phyloP scores from a whole-genome alignment of 2,113 vertebrate genomes.

The Ranitomeya variabilis region DNA sequence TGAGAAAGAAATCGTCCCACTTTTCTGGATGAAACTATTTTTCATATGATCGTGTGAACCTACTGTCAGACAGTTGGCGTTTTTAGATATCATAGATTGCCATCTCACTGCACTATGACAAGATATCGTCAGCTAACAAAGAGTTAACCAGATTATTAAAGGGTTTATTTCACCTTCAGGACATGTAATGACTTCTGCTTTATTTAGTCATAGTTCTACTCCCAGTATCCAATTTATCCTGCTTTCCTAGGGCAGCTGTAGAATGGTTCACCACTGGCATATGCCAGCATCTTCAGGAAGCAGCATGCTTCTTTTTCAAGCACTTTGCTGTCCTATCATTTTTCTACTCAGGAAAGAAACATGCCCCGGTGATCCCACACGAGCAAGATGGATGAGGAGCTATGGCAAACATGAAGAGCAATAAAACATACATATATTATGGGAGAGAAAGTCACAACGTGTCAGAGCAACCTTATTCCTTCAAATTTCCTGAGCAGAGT shows the following conservation, averaged over 20 bases:
- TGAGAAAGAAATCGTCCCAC: no score
- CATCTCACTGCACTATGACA: background rate
- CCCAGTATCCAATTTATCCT: conserved; percentile 34
- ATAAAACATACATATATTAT: conserved; percentile 49
- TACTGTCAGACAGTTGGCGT: no score
- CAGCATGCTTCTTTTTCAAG: conserved; percentile 7
- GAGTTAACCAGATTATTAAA: conserved; percentile 12
- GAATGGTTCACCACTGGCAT: background rate
- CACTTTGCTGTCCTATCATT: conserved; percentile 7
- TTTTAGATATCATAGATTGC: background rate
- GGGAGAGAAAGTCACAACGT: conserved; percentile 7
- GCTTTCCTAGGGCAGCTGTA: background rate
- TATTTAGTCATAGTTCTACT: conserved; percentile 33
- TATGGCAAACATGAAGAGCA: conserved; percentile 35
- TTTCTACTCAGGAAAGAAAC: conserved; percentile 6
- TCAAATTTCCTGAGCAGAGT: conserved; percentile 3
- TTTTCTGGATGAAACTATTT: no score
- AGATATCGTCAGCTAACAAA: background rate
- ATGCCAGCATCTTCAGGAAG: conserved; percentile 1
- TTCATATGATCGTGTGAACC: no score
- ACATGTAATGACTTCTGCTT: conserved; percentile 17
- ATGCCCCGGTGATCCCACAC: conserved; percentile 33
- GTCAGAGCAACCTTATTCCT: conserved; percentile 15
- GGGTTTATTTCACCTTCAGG: conserved; percentile 6
- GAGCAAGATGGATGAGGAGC: conserved; percentile 44